Conservation (phyloP, 2,888 invertebrate species). For the Campoplex capitator region DNA sequence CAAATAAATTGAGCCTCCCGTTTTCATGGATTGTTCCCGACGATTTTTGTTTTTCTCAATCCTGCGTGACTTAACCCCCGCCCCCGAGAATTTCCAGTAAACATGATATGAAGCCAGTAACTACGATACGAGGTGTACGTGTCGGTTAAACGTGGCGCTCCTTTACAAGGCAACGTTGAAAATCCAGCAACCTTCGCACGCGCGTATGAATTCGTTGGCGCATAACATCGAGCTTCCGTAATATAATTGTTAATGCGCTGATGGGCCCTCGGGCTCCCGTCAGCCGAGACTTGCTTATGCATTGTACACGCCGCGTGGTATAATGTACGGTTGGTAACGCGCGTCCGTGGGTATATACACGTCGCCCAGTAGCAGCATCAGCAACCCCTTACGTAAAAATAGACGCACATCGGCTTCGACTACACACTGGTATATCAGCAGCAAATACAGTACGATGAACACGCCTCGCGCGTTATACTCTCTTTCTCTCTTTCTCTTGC, state of each 20-base stretch:
- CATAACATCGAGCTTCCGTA: conserved; percentile 82
- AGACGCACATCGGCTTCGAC: conserved; percentile 75
- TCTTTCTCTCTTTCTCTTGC: conserved; percentile 83
- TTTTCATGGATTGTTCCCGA: neutral
- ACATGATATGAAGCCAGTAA: conserved; percentile 28
- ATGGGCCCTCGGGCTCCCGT: conserved; percentile 78
- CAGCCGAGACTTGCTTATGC: conserved; percentile 76
- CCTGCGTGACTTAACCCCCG: conserved; percentile 37
- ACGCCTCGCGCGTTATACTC: conserved; percentile 86
- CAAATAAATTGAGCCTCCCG: too few relatives aligned
- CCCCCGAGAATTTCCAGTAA: conserved; percentile 11
- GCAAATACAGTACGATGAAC: conserved; percentile 82
- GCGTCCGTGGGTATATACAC: conserved; percentile 68
- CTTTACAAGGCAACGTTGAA: conserved; percentile 54
- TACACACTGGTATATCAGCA: conserved; percentile 80
- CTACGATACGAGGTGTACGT: conserved; percentile 37
- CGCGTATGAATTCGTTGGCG: conserved; percentile 82
- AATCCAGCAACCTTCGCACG: conserved; percentile 73
- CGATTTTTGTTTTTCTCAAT: conserved; percentile 30
- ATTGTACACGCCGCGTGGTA: conserved; percentile 74
- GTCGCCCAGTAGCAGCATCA: conserved; percentile 60
- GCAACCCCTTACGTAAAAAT: conserved; percentile 80
- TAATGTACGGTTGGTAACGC: conserved; percentile 74
- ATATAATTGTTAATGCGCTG: conserved; percentile 84
- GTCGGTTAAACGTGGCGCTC: conserved; percentile 25